A percentile compares a stretch with the other conserved stretches of the same genome.
These are phyloP conservation scores for Ormyrus nitidulus DNA, from an alignment of 2,888 invertebrate genomes.

Conservation along the genomic window DNA sequence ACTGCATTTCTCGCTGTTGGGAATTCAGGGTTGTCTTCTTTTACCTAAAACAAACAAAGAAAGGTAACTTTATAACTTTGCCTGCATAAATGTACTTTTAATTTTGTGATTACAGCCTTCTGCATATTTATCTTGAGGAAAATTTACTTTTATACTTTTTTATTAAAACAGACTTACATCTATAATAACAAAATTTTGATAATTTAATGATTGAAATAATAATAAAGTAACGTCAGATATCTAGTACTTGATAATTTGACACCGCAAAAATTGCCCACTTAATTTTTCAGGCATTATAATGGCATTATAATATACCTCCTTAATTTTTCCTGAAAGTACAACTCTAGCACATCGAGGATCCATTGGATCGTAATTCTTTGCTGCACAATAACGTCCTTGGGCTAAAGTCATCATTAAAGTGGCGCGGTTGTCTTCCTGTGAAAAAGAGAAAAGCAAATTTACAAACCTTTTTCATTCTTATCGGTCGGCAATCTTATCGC, in stretches of 20 bases:
- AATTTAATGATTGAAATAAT: no score
- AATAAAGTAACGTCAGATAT: no score
- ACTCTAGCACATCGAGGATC: slow-evolving; percentile 87
- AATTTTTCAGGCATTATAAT: no score
- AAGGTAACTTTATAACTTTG: no score
- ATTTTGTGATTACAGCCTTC: no score
- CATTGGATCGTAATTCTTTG: slow-evolving; percentile 82
- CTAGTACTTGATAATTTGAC: no score
- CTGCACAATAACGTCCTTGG: slow-evolving; percentile 82
- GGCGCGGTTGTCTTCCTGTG: slow-evolving; percentile 80
- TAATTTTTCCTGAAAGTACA: slow-evolving; percentile 82
- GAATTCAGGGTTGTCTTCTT: slow-evolving; percentile 78
- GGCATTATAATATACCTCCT: slow-evolving; percentile 76
- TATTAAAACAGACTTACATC: no score
- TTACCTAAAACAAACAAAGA: slow-evolving; percentile 74
- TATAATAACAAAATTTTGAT: no score
- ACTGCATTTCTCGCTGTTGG: slow-evolving; percentile 80
- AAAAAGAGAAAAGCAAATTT: slow-evolving; percentile 36
- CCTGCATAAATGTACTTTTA: no score
- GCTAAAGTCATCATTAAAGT: slow-evolving; percentile 84
- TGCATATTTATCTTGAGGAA: no score
- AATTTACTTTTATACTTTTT: no score
- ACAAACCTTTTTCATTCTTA: neutral
- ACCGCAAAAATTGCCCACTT: no score
- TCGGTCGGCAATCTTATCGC: neutral